Conservation (phyloP, 2,113 vertebrate species). For the Prietella phreatophila region DNA sequence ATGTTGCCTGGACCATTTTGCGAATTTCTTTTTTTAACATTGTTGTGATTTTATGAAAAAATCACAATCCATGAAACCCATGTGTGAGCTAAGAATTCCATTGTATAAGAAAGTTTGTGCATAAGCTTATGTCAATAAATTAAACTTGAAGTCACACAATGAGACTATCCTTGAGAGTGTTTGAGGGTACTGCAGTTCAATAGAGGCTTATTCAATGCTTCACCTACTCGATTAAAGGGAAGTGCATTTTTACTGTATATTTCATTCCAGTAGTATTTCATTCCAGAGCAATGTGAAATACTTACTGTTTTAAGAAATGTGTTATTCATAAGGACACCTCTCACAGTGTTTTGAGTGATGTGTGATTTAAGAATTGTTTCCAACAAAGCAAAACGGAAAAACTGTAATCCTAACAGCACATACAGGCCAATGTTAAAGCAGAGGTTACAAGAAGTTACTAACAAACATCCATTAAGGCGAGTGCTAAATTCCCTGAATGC, state of each 20-base stretch:
- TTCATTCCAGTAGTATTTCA: too few relatives aligned
- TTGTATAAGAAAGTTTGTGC: too few relatives aligned
- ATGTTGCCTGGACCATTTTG: neutral
- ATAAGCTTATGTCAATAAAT: neutral
- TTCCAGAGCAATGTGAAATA: neutral
- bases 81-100: too few relatives aligned
- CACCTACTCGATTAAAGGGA: neutral
- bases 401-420: neutral
- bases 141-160: neutral
- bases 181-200: too few relatives aligned
- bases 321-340: neutral
- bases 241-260: neutral
- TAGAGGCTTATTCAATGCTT: neutral
- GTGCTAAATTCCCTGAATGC: constrained; percentile 6
- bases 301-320: neutral
- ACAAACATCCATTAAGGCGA: neutral
- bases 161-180: neutral
- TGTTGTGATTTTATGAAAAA: neutral
- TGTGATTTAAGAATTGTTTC: neutral
- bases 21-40: neutral
- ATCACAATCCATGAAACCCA: too few relatives aligned
- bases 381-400: neutral
- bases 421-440: neutral
- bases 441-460: neutral
- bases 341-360: too few relatives aligned